These are phyloP conservation scores for Eptesicus fuscus DNA, from an alignment of 2,113 vertebrate species.

Conservation along the genomic window DNA sequence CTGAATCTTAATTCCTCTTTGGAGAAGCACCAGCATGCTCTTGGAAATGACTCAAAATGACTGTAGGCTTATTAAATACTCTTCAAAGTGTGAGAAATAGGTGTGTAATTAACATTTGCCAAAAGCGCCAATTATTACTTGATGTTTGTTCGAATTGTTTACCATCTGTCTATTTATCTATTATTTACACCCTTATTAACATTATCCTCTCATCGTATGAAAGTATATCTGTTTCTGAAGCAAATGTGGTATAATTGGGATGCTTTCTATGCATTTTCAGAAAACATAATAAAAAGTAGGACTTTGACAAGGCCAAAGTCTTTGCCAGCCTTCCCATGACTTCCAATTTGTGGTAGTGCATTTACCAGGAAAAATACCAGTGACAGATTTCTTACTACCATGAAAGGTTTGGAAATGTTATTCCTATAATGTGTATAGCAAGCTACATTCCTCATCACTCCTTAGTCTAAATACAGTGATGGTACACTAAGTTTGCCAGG, in stretches of 20 bases:
- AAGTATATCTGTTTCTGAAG: neutral
- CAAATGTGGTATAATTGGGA: neutral
- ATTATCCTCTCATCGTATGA: neutral
- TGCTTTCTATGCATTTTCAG: neutral
- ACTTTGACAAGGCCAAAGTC: neutral
- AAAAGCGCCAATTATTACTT: neutral
- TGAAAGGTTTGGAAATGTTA: neutral
- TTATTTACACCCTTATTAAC: conserved; percentile 22
- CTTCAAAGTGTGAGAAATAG: neutral
- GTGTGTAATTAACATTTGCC: conserved; percentile 21
- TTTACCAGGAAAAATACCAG: neutral
- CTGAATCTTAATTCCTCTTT: neutral
- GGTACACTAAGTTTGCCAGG: neutral
- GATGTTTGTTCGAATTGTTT: conserved; percentile 50
- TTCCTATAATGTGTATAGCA: neutral
- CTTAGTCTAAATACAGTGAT: neutral
- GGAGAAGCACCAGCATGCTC: neutral
- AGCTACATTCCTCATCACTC: neutral
- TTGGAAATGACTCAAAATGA: conserved; percentile 13
- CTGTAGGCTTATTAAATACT: neutral
- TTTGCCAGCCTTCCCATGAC: neutral
- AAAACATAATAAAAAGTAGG: neutral
- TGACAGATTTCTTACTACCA: neutral
- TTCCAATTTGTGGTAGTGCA: neutral
- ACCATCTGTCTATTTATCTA: neutral